These are phyloP conservation scores for Synergus japonicus DNA, from an alignment of 2,888 invertebrate genomes.

Conservation along the genomic window DNA sequence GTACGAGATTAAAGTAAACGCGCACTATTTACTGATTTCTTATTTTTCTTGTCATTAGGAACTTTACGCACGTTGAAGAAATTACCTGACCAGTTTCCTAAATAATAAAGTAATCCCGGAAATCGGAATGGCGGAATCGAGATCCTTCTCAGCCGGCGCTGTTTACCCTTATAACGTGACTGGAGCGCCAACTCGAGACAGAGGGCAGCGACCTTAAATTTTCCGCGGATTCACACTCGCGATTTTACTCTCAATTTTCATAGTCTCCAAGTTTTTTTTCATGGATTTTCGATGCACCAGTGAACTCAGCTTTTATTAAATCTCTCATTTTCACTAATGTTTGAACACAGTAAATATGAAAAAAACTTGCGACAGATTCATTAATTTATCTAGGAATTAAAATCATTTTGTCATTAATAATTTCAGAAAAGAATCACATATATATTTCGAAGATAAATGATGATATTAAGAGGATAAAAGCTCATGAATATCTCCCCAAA, in stretches of 20 bases:
- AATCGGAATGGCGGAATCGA: slow-evolving; percentile 35
- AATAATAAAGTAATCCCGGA: slow-evolving; percentile 29
- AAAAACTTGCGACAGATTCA: background rate
- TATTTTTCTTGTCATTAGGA: background rate
- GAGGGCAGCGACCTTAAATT: slow-evolving; percentile 36
- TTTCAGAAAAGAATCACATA: background rate
- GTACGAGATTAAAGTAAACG: background rate
- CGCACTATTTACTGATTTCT: background rate
- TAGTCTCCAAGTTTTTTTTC: background rate
- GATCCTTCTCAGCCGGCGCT: slow-evolving; percentile 13
- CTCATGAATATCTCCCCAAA: background rate
- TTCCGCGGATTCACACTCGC: background rate
- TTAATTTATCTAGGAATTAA: background rate
- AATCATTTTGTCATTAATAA: background rate
- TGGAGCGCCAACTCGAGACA: slow-evolving; percentile 40
- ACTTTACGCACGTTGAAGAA: background rate
- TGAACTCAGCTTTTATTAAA: background rate
- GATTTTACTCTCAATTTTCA: background rate
- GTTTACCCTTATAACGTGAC: slow-evolving; percentile 51
- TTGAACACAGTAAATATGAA: too few species aligned
- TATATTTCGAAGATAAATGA: background rate
- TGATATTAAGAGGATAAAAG: background rate
- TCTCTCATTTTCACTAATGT: background rate
- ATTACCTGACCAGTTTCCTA: background rate
- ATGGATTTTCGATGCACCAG: background rate